A percentile compares a stretch with the other conserved stretches of the same genome.
Conservation (phyloP, 2,113 vertebrate genomes). For the Actenoides hombroni region DNA sequence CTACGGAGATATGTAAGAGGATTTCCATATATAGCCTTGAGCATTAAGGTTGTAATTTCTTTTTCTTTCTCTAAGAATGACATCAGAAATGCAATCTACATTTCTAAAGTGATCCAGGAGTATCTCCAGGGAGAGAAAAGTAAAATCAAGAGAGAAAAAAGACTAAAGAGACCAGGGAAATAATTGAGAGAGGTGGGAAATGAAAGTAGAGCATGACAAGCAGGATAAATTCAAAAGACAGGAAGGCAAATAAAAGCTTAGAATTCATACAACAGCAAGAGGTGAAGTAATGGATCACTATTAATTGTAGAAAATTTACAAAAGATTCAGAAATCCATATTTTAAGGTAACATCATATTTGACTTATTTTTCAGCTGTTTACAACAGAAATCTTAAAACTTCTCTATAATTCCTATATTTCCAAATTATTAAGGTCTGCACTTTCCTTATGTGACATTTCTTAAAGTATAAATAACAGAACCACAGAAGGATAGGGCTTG, state of each 20-base stretch:
- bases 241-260: neutral
- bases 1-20: neutral
- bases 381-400: neutral
- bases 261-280: neutral
- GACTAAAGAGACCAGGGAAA: neutral
- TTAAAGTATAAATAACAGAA: neutral
- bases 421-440: neutral
- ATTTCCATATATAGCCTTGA: constrained; percentile 6
- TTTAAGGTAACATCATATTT: neutral
- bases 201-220: neutral
- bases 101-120: constrained; percentile 6
- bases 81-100: constrained; percentile 5
- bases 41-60: neutral
- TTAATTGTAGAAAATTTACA: neutral
- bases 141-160: neutral
- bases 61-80: neutral
- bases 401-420: neutral
- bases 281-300: neutral
- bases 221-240: neutral
- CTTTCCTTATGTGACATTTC: neutral
- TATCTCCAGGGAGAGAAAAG: neutral
- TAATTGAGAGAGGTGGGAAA: neutral
- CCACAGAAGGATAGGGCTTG: neutral
- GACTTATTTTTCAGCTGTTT: neutral
- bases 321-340: neutral